A percentile compares a stretch with the other conserved stretches of the same genome.
Evolutionary conservation across 1,140 invertebrate genomes (phyloP).

Genomic region (Ctenoplectra terminalis): DNA sequence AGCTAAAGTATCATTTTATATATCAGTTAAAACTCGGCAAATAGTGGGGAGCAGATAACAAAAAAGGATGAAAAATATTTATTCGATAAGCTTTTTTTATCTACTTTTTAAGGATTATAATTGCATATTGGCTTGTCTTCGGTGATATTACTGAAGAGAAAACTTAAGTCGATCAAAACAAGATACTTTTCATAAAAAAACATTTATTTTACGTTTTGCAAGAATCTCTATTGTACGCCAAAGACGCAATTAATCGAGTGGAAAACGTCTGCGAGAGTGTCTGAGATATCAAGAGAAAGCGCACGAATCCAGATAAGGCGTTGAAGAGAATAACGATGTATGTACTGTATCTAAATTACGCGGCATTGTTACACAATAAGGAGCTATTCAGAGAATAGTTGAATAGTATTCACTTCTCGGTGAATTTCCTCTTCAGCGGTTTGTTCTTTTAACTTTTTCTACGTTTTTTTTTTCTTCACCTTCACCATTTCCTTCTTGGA

Average conservation of each 20-base stretch:
- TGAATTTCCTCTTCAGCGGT: too few relatives aligned
- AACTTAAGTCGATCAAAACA: too few relatives aligned
- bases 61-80: too few relatives aligned
- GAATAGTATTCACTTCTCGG: neutral
- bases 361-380: neutral
- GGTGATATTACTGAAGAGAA: too few relatives aligned
- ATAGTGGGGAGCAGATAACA: too few relatives aligned
- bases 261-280: neutral
- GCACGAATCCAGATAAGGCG: neutral
- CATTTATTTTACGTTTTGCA: neutral
- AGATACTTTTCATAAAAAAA: neutral
- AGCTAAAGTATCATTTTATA: too few relatives aligned
- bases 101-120: too few relatives aligned
- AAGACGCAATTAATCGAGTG: neutral
- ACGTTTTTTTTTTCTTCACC: neutral
- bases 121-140: too few relatives aligned
- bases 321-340: neutral
- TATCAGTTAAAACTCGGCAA: too few relatives aligned
- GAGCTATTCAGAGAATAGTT: neutral
- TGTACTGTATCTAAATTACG: slow-evolving; percentile 3
- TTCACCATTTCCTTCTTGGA: neutral
- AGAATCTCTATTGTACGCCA: neutral
- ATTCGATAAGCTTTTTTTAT: too few relatives aligned
- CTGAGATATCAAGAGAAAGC: neutral
- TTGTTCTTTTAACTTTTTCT: too few relatives aligned